phyloP scores from a whole-genome alignment of 2,113 vertebrate species.

The Scomber japonicus region DNA sequence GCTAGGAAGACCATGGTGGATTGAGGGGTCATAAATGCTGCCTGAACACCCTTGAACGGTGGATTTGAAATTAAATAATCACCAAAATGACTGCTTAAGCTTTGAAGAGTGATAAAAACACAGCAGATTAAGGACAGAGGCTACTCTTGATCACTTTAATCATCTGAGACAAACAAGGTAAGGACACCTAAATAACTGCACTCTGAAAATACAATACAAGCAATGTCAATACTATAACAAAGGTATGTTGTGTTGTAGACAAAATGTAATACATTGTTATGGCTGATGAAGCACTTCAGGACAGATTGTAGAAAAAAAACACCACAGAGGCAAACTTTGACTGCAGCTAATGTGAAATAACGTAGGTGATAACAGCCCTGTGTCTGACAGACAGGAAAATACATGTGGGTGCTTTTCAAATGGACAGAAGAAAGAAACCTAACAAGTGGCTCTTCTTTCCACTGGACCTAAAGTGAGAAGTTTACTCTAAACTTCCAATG shows the following conservation, averaged over 20 bases:
- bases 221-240: neutral
- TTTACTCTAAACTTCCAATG: neutral
- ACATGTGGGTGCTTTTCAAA: neutral
- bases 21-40: neutral
- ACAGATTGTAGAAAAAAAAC: neutral
- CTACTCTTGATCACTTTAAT: no score
- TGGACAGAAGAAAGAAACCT: neutral
- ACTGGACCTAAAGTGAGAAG: constrained; percentile 4
- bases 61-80: neutral
- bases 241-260: neutral
- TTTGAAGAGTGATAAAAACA: constrained; percentile 1
- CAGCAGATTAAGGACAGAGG: neutral
- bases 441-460: constrained; percentile 11
- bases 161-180: constrained; percentile 26
- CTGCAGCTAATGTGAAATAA: neutral
- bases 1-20: neutral
- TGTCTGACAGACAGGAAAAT: neutral
- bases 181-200: constrained; percentile 9
- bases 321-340: neutral
- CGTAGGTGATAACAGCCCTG: neutral
- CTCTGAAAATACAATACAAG: neutral
- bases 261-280: neutral
- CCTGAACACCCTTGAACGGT: neutral
- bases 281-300: neutral
- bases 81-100: neutral